phyloP scores from a whole-genome alignment of 2,113 vertebrate genomes.

The Passer domesticus region DNA sequence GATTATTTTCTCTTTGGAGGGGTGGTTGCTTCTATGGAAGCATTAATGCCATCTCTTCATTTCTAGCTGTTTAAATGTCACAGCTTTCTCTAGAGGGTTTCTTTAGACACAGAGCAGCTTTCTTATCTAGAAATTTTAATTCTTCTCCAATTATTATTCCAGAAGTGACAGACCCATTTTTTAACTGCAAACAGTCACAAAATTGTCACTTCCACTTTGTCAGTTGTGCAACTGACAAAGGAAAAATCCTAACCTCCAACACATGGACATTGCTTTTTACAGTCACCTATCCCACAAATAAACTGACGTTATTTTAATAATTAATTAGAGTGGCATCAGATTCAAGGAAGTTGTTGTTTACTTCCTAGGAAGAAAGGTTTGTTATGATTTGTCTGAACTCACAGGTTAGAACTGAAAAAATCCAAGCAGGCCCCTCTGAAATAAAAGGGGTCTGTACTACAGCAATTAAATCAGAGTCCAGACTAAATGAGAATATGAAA shows the following conservation, averaged over 20 bases:
- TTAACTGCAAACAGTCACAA: not conserved
- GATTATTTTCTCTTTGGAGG: not conserved
- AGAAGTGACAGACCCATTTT: not conserved
- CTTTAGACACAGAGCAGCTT: not conserved
- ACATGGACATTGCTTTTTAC: not conserved
- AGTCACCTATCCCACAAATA: not conserved
- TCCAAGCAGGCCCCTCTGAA: not conserved
- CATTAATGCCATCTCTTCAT: not conserved
- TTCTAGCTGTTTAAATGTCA: not conserved
- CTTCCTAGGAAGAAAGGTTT: not conserved
- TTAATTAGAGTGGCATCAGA: not conserved
- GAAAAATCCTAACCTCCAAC: not conserved
- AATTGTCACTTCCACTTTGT: not conserved
- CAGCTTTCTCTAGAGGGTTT: not conserved
- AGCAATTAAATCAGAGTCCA: not conserved
- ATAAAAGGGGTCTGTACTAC: not conserved
- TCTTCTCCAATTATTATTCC: not conserved
- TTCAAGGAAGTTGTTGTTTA: not conserved
- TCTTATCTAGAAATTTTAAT: not conserved
- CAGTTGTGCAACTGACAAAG: not conserved
- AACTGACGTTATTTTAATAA: not conserved
- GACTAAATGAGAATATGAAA: not conserved
- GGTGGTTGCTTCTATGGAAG: not conserved
- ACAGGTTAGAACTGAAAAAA: not conserved
- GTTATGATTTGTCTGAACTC: not conserved